A percentile compares a stretch with the other conserved stretches of the same genome.
phyloP scores from a whole-genome alignment of 2,888 invertebrate species.

The Lottia gigantea region DNA sequence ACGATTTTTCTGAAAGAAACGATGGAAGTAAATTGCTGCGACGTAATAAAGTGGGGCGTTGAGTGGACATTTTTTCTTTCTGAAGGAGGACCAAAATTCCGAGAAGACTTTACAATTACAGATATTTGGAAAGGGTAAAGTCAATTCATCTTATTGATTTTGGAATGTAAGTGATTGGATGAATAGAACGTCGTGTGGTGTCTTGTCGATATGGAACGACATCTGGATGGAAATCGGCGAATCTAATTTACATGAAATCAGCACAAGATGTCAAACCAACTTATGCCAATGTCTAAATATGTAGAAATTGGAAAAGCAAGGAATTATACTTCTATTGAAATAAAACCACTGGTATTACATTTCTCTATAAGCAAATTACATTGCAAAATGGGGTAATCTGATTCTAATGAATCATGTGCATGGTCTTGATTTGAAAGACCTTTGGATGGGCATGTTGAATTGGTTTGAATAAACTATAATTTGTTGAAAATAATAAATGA shows the following conservation, averaged over 20 bases:
- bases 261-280: background rate
- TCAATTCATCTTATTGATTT: background rate
- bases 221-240: conserved; percentile 1
- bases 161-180: background rate
- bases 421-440: too few relatives aligned
- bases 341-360: too few relatives aligned
- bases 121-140: background rate
- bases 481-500: too few relatives aligned
- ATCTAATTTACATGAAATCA: conserved; percentile 7
- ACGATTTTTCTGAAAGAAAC: too few relatives aligned
- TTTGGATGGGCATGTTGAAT: too few relatives aligned
- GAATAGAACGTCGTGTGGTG: background rate
- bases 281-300: too few relatives aligned
- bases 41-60: conserved; percentile 9
- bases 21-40: conserved; percentile 7
- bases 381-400: too few relatives aligned
- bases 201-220: background rate
- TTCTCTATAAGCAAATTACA: too few relatives aligned
- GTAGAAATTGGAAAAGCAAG: too few relatives aligned
- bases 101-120: background rate
- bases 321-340: too few relatives aligned
- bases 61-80: background rate
- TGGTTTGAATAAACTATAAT: too few relatives aligned
- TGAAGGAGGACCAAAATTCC: background rate
- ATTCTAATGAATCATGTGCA: too few relatives aligned